Evolutionary conservation across 2,113 vertebrate species (phyloP).

Genomic region (Dasypus novemcinctus): DNA sequence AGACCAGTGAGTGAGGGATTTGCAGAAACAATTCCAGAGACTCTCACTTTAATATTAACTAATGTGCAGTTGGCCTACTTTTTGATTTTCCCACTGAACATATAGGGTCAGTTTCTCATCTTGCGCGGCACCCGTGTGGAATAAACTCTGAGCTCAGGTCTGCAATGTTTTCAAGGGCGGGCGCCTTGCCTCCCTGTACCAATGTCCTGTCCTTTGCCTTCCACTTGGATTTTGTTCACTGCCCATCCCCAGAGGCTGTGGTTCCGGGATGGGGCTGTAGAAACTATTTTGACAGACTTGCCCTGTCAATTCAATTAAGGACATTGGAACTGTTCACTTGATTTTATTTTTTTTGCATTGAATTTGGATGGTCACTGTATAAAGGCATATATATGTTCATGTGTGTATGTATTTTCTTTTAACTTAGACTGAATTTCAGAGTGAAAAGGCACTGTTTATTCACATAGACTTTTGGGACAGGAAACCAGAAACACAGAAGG

Average conservation of each 20-base stretch:
- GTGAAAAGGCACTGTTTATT: neutral
- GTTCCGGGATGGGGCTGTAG: neutral
- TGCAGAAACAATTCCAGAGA: conserved; percentile 81
- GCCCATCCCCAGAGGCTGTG: neutral
- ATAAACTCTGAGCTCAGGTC: conserved; percentile 46
- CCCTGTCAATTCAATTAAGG: neutral
- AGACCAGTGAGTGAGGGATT: conserved; percentile 81
- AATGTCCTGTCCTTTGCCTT: conserved; percentile 8
- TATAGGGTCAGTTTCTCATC: conserved; percentile 82
- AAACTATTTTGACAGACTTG: neutral
- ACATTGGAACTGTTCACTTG: neutral
- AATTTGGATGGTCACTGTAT: neutral
- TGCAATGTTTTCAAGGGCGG: conserved; percentile 42
- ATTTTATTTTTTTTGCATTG: neutral
- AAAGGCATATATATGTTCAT: neutral
- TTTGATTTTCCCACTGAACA: conserved; percentile 81
- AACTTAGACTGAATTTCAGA: neutral
- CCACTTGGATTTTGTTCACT: neutral
- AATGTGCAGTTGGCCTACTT: conserved; percentile 82
- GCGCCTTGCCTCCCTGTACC: conserved; percentile 25
- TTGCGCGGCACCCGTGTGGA: conserved; percentile 71
- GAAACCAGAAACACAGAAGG: neutral
- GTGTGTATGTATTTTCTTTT: neutral
- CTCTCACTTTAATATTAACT: conserved; percentile 82
- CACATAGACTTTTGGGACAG: neutral